Evolutionary conservation across 2,113 vertebrate genomes (phyloP), one percentile per base, ranked within the genome.

Genomic region (Dipodomys stephensi): DNA sequence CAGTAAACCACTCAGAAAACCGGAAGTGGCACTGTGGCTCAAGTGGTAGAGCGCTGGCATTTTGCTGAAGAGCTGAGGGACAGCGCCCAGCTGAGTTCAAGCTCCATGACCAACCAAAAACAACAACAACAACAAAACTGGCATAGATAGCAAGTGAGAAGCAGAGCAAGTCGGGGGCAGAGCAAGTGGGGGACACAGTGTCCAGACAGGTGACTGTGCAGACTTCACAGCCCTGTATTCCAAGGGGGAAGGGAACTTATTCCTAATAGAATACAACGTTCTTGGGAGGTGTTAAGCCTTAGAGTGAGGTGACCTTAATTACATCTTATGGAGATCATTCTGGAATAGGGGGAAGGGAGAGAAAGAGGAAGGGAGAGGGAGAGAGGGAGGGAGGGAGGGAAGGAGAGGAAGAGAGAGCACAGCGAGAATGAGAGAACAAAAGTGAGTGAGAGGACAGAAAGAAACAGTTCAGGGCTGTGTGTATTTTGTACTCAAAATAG

Each of bases 281-380:
- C 64, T 83, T 69, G 30, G 72, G 81, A 71, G 72, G 65, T 60
- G 88, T 93, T 60, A 78, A 68, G 92, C 27, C 69, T 1, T 3
- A 93, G 67, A 92, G 62, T 16, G 25, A 77, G 57, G 84, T 91
- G 91, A 96, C 94, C 89, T 89, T 83, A 92, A 91, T 92, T 92
- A 91, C 93, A 74, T 87, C 57, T 84, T 96, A 94, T 94, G 96
- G 82, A 89, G 90, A 78, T 94, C 27, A 71, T 28, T 72, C 68
- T 69, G 83, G 91, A 67, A 39, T 39, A 39, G 39, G 39, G 39
- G 39, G 39, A 39, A 4, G 39, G 57, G 30, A 12, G 10, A 76
- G 35, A 46, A 39, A 68, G 49, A 49, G 49, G 49, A 12, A 11
- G 49, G 32, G 73, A 69, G 15, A 46, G 35, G 72, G 28, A 27